A percentile compares a stretch with the other conserved stretches of the same genome.
Evolutionary conservation across 2,113 vertebrate genomes (phyloP).

Genomic region (Ptilorrhoa leucosticta): DNA sequence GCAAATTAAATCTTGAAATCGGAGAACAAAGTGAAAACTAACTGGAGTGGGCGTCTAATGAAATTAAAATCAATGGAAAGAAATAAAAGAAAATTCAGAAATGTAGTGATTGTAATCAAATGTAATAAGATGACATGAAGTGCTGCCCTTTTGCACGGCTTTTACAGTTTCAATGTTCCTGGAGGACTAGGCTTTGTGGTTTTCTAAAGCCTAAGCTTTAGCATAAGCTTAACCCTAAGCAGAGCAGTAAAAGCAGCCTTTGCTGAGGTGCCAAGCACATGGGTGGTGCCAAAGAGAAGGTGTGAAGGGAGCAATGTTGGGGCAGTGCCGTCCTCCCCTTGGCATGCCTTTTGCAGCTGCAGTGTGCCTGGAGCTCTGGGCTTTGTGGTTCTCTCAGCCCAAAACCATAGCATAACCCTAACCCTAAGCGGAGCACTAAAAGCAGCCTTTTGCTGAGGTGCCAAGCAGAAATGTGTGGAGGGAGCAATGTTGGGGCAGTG

Average conservation of each 20-base stretch:
- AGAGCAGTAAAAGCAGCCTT: not conserved
- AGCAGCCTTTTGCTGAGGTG: too few species aligned
- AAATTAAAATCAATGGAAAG: not conserved
- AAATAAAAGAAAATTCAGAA: not conserved
- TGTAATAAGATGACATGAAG: not conserved
- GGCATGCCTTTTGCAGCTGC: too few species aligned
- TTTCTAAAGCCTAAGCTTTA: not conserved
- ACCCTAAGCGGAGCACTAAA: too few species aligned
- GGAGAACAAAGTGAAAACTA: not conserved
- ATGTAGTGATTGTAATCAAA: not conserved
- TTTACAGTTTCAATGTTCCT: not conserved
- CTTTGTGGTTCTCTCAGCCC: too few species aligned
- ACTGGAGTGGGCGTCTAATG: not conserved
- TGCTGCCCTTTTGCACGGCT: not conserved
- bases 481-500: too few species aligned
- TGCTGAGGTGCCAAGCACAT: not conserved
- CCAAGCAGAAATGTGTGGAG: too few species aligned
- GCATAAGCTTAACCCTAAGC: not conserved
- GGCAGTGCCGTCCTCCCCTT: too few species aligned
- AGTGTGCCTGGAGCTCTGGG: too few species aligned
- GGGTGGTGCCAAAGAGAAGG: not conserved
- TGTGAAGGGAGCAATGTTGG: not conserved
- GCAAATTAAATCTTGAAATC: too few species aligned
- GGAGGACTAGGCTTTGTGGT: not conserved
- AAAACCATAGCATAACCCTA: too few species aligned